Evolutionary conservation across 2,888 invertebrate genomes (phyloP).

Genomic region (Drosophila acutilabella): DNA sequence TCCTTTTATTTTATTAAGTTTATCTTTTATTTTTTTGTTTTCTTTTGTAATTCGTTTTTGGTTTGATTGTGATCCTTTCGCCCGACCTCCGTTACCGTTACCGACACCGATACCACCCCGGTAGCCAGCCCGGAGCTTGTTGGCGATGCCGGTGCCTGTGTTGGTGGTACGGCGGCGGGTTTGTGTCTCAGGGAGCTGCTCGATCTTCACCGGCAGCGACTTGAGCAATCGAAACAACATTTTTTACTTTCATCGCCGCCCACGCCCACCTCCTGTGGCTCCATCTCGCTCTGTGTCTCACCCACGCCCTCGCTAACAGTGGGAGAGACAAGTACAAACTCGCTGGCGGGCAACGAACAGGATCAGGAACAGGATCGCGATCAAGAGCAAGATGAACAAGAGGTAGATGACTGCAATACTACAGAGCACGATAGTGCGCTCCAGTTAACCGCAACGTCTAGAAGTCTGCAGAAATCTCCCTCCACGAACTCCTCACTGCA

Average conservation of each 20-base stretch:
- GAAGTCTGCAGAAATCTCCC: conserved; percentile 76
- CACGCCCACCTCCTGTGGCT: conserved; percentile 77
- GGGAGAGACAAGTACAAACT: conserved; percentile 59
- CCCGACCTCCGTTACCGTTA: too few relatives aligned
- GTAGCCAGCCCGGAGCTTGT: conserved; percentile 76
- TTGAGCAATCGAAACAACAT: conserved; percentile 83
- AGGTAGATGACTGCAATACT: conserved; percentile 48
- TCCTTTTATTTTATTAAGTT: conserved; percentile 45
- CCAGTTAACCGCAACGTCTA: conserved; percentile 67
- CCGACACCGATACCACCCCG: conserved; percentile 37
- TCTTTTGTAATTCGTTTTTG: conserved; percentile 59
- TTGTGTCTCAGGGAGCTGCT: conserved; percentile 80
- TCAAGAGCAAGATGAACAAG: conserved; percentile 34
- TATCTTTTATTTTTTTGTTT: conserved; percentile 32
- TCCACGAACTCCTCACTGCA: conserved; percentile 79
- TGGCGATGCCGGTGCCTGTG: conserved; percentile 51
- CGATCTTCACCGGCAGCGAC: conserved; percentile 81
- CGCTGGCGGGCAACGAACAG: conserved; percentile 29
- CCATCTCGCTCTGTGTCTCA: conserved; percentile 69
- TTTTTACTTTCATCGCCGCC: conserved; percentile 83
- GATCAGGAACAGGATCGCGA: conserved; percentile 2
- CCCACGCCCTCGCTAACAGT: conserved; percentile 71
- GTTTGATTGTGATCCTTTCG: conserved; percentile 40
- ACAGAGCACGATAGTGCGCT: conserved; percentile 68
- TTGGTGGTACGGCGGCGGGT: conserved; percentile 47